Evolutionary conservation across 2,113 vertebrate genomes (phyloP).

Genomic region (Pituophis catenifer): DNA sequence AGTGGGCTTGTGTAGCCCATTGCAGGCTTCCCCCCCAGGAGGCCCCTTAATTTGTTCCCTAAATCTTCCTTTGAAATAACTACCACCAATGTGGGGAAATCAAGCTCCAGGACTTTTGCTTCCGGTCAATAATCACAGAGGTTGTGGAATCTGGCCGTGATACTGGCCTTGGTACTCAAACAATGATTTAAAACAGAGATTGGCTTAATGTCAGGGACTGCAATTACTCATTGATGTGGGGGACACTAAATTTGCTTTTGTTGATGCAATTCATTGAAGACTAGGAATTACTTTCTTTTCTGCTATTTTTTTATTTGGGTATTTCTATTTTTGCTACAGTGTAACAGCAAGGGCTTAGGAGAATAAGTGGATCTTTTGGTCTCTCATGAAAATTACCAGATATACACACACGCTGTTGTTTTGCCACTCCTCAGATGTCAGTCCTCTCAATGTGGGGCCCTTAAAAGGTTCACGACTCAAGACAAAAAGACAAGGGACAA

Average conservation of each 20-base stretch:
- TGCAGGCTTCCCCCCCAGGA: not conserved
- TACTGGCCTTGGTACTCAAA: not conserved
- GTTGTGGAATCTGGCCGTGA: not conserved
- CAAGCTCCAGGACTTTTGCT: not conserved
- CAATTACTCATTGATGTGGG: not conserved
- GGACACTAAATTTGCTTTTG: not conserved
- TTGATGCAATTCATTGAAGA: not conserved
- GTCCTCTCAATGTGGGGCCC: not conserved
- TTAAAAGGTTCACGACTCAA: not conserved
- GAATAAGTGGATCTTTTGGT: not conserved
- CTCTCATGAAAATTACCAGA: not conserved
- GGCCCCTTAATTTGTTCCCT: not conserved
- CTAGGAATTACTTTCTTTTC: not conserved
- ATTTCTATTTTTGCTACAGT: not conserved
- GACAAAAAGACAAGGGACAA: not conserved
- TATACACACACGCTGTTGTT: not conserved
- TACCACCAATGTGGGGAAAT: not conserved
- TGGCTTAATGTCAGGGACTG: not conserved
- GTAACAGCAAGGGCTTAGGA: not conserved
- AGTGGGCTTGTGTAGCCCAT: rapidly evolving
- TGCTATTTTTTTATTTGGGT: not conserved
- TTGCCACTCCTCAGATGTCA: not conserved
- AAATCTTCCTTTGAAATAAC: not conserved
- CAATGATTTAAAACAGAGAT: not conserved
- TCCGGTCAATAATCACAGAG: not conserved